phyloP scores from a whole-genome alignment of 2,113 vertebrate species.

The Cepphus grylle region DNA sequence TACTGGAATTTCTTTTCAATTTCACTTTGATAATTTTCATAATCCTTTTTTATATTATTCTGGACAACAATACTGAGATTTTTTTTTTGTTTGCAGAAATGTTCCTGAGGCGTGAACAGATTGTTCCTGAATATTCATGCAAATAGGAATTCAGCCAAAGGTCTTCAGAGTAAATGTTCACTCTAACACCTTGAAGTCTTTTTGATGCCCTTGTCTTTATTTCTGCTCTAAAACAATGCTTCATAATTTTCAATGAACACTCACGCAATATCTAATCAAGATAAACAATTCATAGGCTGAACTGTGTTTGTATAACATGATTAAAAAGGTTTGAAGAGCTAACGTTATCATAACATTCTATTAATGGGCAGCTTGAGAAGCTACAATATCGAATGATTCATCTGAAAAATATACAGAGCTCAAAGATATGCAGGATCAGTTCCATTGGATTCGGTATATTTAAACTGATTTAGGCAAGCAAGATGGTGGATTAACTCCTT shows the following conservation, averaged over 20 bases:
- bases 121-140: not conserved
- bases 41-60: not conserved
- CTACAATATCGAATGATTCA: not conserved
- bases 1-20: not conserved
- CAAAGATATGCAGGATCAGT: not conserved
- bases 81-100: not conserved
- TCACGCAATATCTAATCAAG: slow-evolving; percentile 25
- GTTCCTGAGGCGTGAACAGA: not conserved
- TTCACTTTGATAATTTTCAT: not conserved
- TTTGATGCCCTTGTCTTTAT: not conserved
- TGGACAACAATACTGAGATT: not conserved
- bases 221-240: not conserved
- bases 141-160: not conserved
- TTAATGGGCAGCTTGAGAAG: not conserved
- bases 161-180: not conserved
- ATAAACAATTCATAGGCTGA: slow-evolving; percentile 9
- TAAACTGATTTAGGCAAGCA: not conserved
- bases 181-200: not conserved
- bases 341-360: not conserved
- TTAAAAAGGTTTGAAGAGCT: slow-evolving; percentile 29
- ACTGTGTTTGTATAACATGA: slow-evolving; percentile 25
- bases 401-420: not conserved
- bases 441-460: not conserved
- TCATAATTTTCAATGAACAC: not conserved
- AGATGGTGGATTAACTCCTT: not conserved